Evolutionary conservation across 2,888 invertebrate species (phyloP), one percentile per base, ranked within the genome.

Genomic region (Oscheius sp.): DNA sequence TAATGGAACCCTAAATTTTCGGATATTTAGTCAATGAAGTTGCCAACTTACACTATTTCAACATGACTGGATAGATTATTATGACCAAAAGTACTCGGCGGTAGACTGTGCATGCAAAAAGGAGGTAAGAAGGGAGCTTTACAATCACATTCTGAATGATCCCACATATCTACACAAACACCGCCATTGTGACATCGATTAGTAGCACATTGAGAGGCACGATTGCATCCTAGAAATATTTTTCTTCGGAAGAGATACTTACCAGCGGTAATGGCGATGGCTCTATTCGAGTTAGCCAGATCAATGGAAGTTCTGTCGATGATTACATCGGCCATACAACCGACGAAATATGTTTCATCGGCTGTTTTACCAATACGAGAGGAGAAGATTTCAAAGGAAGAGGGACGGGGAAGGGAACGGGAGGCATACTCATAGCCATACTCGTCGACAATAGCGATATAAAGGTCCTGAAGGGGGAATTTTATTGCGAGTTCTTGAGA

Each of bases 61-160:
- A 54, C 61, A 2, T 36, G 28, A 36, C 51, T 51, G 30, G 32
- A 51, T 24, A 51, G 36, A 36, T 67, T 67, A 22, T 17, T 22
- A 57, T 84, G 77, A 22, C 84, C 84, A 54, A 85, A 82, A 1
- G 84, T 84, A 47, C 74, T 74, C 63, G 83, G 80, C 1, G 71
- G 76, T 4, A 84, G 74, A 44, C 72, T 67, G 49, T 78, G 56
- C 12, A 63, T 67, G 63, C 85, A 85, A 28, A 70, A 64, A 1
- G 82, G 83, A 49, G 74, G 77, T 9, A 85, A 67, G 64, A 75
- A 83, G 14, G 85, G 85, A 9, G 83, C 68, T 24, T 67, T 70
- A 47, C 78, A 82, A 61, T 78, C 67, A 66, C 84, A 84, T 14
- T 67, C 63, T 50, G 75, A 81, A 9, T 72, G 63, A 32, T 74